Evolutionary conservation across 2,888 invertebrate species (phyloP).

Genomic region (Brassicogethes aeneus): DNA sequence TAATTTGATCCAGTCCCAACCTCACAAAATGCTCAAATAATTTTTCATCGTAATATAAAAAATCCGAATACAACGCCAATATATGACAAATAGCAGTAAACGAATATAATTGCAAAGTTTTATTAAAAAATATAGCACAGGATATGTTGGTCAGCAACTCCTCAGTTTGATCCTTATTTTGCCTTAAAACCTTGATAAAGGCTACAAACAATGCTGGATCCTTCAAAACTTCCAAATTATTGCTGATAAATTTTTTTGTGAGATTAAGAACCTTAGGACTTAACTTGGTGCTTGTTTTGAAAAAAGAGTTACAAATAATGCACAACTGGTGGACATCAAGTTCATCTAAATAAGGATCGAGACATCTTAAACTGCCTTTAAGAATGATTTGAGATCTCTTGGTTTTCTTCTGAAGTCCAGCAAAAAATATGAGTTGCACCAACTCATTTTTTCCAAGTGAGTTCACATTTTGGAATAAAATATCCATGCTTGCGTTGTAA

Average conservation of each 20-base stretch:
- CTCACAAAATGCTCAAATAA: conserved; percentile 29
- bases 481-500: conserved; percentile 28
- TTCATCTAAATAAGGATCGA: conserved; percentile 22
- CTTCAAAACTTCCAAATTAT: conserved; percentile 32
- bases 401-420: conserved; percentile 34
- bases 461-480: conserved; percentile 21
- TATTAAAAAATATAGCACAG: conserved; percentile 34
- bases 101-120: conserved; percentile 30
- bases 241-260: conserved; percentile 29
- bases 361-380: conserved; percentile 25
- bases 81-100: conserved; percentile 38
- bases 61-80: conserved; percentile 38
- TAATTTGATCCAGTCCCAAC: too few species aligned
- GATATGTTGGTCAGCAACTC: conserved; percentile 35
- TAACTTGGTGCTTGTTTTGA: conserved; percentile 37
- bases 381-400: conserved; percentile 24
- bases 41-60: conserved; percentile 32
- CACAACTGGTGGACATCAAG: conserved; percentile 35
- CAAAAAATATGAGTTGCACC: conserved; percentile 36
- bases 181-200: conserved; percentile 39
- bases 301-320: conserved; percentile 36
- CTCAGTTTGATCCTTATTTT: conserved; percentile 34
- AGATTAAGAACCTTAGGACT: conserved; percentile 26
- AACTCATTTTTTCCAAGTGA: conserved; percentile 29
- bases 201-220: conserved; percentile 37